These are phyloP conservation scores for Ammodytes dubius DNA, from an alignment of 2,113 vertebrate genomes.

Conservation along the genomic window DNA sequence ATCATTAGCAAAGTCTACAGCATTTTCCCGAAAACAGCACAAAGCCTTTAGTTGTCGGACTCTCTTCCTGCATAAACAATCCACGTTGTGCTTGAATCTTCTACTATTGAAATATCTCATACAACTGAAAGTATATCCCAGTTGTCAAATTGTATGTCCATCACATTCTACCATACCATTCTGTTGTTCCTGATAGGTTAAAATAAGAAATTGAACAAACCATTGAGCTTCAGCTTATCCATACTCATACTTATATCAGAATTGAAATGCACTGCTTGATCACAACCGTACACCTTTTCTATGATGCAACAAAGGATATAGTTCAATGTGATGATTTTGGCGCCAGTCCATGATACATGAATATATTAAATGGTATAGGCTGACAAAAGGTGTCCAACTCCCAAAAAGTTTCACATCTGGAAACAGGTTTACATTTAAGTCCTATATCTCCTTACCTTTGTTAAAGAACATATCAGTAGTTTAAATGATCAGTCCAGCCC, in stretches of 20 bases:
- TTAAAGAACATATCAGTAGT: conserved; percentile 41
- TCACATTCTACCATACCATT: background rate
- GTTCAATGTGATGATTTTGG: conserved; percentile 55
- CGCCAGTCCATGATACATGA: conserved; percentile 44
- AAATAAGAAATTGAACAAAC: conserved; percentile 22
- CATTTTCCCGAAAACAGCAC: conserved; percentile 25
- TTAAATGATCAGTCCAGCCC: conserved; percentile 38
- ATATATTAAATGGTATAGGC: conserved; percentile 2
- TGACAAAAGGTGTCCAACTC: conserved; percentile 25
- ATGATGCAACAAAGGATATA: conserved; percentile 19
- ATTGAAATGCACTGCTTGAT: background rate
- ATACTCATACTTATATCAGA: background rate
- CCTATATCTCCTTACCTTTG: background rate
- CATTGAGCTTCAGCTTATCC: background rate
- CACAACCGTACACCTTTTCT: conserved; percentile 20
- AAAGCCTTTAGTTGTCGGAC: conserved; percentile 16
- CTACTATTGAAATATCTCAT: conserved; percentile 15
- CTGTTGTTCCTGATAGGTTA: conserved; percentile 5
- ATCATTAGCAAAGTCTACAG: conserved; percentile 20
- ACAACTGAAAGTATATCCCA: background rate
- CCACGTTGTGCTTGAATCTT: conserved; percentile 34
- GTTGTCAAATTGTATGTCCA: conserved; percentile 31
- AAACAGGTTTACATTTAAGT: conserved; percentile 24
- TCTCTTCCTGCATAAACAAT: conserved; percentile 39
- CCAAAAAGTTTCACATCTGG: conserved; percentile 24